Evolutionary conservation across 2,797 vertebrate genomes (phyloP).

Genomic region (Australoheros facetus): DNA sequence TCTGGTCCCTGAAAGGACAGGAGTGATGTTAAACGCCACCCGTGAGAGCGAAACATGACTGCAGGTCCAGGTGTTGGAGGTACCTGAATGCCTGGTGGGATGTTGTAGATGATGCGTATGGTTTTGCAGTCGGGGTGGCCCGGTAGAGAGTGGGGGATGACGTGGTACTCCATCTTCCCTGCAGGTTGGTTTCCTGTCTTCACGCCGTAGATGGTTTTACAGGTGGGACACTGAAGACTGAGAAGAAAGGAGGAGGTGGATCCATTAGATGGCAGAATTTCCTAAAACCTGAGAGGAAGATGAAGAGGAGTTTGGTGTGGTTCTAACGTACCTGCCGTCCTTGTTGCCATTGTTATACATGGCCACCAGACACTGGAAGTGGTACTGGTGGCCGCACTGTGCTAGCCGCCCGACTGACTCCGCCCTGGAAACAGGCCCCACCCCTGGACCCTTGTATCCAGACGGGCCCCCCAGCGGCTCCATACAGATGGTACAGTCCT

Average conservation of each 20-base stretch:
- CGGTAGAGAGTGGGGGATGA: slow-evolving; percentile 86
- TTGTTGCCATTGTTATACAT: slow-evolving; percentile 97
- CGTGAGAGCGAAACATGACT: rapidly evolving
- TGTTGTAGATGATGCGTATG: slow-evolving; percentile 96
- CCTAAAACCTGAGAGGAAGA: not conserved
- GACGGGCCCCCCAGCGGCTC: slow-evolving; percentile 88
- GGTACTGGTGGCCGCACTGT: slow-evolving; percentile 90
- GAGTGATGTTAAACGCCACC: not conserved
- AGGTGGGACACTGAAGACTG: slow-evolving; percentile 84
- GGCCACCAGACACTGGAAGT: slow-evolving; percentile 92
- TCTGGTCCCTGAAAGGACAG: slow-evolving; percentile 85
- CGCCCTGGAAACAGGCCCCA: slow-evolving; percentile 74
- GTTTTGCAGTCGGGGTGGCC: slow-evolving; percentile 93
- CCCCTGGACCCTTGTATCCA: slow-evolving; percentile 88
- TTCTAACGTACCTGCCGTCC: slow-evolving; percentile 76
- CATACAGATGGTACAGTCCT: slow-evolving; percentile 97
- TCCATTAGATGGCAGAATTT: not conserved
- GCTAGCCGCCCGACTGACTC: slow-evolving; percentile 89
- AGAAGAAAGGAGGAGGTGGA: not conserved
- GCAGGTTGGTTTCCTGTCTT: slow-evolving; percentile 83
- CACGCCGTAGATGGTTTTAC: slow-evolving; percentile 84
- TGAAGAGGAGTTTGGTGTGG: not conserved
- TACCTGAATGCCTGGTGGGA: slow-evolving; percentile 91
- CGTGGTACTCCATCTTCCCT: slow-evolving; percentile 86
- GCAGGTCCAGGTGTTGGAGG: rapidly evolving